Evolutionary conservation across 2,888 invertebrate genomes (phyloP), one percentile per base, ranked within the genome.

Genomic region (Ernsta delagoae): DNA sequence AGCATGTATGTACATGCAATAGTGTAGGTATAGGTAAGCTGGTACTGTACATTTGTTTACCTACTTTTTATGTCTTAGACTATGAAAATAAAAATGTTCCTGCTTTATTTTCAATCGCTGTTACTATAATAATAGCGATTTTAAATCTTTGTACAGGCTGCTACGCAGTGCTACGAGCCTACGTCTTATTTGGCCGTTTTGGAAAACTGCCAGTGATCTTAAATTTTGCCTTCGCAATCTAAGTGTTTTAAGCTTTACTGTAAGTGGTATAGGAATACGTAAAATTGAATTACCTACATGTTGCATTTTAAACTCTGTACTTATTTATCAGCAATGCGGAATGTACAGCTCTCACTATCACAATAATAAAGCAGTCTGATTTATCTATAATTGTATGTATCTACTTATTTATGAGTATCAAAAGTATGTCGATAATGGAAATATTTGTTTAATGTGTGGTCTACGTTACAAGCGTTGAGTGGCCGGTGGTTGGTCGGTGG

Each of bases 341-440:
- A 65, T 54, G 31, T 48, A 57, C 24, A 59, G 45, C n/a, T 48
- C 59, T 45, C 50, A 41, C 50, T 65, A 65, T 65, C 65, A 59
- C 12, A 48, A 53, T 54, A 67, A 67, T 66, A 60, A 66, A 70
- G 66, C 57, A 63, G 64, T 70, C 59, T 8, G 34, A 9, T 69
- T 74, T 77, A 78, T 78, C 78, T 73, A 72, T 72, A 70, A 60
- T 36, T 57, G 64, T 63, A 63, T 5, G 43, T 45, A 65, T 48
- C 45, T 71, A 74, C 70, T 73, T 76, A 74, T 78, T 78, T 78
- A 77, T 70, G 73, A 75, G 75, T 74, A 75, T 75, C 75, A 74
- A 77, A 71, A 76, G 75, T 75, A 75, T 76, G 75, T 72, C 70
- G 77, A 77, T 75, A 75, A 72, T 71, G 72, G 70, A 72, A 71